Conservation (phyloP, 2,797 vertebrate genomes). For the Gallinago stenura region DNA sequence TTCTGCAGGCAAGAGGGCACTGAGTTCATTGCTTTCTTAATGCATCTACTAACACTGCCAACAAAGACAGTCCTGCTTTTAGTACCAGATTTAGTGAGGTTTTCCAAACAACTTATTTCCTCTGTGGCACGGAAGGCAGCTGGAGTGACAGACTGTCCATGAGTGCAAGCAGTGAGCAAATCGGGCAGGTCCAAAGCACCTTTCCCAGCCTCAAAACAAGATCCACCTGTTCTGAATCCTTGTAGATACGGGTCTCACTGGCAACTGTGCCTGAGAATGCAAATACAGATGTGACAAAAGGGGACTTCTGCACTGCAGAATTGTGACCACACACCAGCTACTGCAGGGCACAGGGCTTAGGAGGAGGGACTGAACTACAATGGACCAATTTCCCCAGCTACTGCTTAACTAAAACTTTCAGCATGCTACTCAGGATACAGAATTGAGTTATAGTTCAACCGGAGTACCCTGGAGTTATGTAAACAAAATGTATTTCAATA, state of each 20-base stretch:
- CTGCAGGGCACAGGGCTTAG: not conserved
- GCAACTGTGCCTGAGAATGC: not conserved
- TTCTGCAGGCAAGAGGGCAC: not conserved
- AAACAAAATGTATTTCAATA: not conserved
- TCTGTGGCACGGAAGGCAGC: not conserved
- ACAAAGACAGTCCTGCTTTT: not conserved
- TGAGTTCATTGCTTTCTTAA: not conserved
- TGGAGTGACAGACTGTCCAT: not conserved
- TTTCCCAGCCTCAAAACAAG: not conserved
- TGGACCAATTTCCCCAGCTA: not conserved
- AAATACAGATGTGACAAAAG: not conserved
- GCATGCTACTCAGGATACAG: not conserved
- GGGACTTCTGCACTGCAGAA: not conserved
- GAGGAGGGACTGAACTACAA: not conserved
- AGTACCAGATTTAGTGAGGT: not conserved
- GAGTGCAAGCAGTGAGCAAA: not conserved
- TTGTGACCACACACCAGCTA: fast-evolving
- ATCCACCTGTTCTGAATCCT: not conserved
- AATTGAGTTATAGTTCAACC: not conserved
- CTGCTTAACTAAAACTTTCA: not conserved
- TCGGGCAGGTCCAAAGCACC: not conserved
- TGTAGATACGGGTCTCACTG: not conserved
- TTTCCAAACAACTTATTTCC: not conserved
- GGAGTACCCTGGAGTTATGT: not conserved
- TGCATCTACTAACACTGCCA: not conserved